These are phyloP conservation scores for Drosophila limbata DNA, from an alignment of 2,888 invertebrate species.

Conservation along the genomic window DNA sequence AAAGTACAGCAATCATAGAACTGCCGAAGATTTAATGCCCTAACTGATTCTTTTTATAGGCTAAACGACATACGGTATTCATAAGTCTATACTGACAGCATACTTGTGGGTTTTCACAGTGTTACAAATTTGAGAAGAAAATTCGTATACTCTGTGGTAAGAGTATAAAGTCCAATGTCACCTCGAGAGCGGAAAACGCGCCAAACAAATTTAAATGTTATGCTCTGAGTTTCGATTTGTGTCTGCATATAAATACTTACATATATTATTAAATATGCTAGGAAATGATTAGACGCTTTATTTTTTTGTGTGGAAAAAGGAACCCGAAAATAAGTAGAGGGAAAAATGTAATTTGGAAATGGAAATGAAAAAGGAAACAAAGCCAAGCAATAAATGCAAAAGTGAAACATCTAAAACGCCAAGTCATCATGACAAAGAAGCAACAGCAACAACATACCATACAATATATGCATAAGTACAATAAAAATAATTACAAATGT, in stretches of 20 bases:
- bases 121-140: not conserved
- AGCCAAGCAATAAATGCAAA: slow-evolving; percentile 11
- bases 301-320: not conserved
- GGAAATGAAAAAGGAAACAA: slow-evolving; percentile 2
- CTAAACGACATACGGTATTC: not conserved
- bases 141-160: not conserved
- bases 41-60: not conserved
- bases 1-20: not conserved
- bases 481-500: slow-evolving; percentile 77
- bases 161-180: slow-evolving; percentile 18
- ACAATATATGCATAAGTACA: slow-evolving; percentile 43
- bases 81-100: not conserved
- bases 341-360: slow-evolving; percentile 5
- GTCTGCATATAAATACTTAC: slow-evolving; percentile 26
- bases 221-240: slow-evolving; percentile 33
- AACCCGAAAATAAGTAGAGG: slow-evolving; percentile 2
- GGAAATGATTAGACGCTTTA: slow-evolving; percentile 1
- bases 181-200: slow-evolving; percentile 31
- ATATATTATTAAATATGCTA: slow-evolving; percentile 7
- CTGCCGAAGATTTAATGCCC: slow-evolving; percentile 9
- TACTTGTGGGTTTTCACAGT: not conserved
- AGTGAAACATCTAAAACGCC: slow-evolving; percentile 46
- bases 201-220: slow-evolving; percentile 32
- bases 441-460: slow-evolving; percentile 30
- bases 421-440: slow-evolving; percentile 72